phyloP scores from a whole-genome alignment of 2,113 vertebrate species.

The Burhinus oedicnemus region DNA sequence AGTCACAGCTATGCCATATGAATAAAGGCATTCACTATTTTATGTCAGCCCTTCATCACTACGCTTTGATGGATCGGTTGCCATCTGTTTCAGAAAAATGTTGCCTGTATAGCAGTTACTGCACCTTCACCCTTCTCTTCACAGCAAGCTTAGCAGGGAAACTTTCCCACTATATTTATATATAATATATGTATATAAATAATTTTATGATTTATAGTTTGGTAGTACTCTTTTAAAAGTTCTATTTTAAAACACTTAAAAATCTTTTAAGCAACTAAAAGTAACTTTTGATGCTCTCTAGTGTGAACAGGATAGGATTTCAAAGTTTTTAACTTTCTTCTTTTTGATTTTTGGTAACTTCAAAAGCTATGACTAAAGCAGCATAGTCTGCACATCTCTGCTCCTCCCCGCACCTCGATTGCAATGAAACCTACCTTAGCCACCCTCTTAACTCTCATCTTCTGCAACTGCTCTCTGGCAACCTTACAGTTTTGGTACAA shows the following conservation, averaged over 20 bases:
- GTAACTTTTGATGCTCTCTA: conserved; percentile 71
- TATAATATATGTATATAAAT: conserved; percentile 76
- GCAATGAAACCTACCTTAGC: conserved; percentile 31
- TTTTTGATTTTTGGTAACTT: conserved; percentile 73
- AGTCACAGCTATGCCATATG: background rate
- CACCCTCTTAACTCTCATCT: conserved; percentile 38
- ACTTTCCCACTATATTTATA: conserved; percentile 71
- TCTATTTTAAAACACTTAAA: conserved; percentile 73
- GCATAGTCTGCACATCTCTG: conserved; percentile 38
- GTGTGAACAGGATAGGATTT: conserved; percentile 62
- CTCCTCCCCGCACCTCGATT: background rate
- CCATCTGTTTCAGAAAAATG: conserved; percentile 50
- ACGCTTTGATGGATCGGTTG: background rate
- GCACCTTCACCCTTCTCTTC: conserved; percentile 69
- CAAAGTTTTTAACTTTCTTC: conserved; percentile 30
- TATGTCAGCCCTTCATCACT: conserved; percentile 22
- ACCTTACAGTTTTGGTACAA: background rate
- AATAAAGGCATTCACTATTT: conserved; percentile 1
- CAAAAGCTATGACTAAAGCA: conserved; percentile 76
- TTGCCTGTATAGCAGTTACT: conserved; percentile 64
- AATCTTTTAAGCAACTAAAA: conserved; percentile 74
- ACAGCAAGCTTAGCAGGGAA: conserved; percentile 72
- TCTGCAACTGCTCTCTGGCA: conserved; percentile 21
- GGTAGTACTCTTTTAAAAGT: conserved; percentile 75
- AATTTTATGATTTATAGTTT: conserved; percentile 71